Conservation (phyloP, 2,888 invertebrate genomes). For the Lissonota sp. region DNA sequence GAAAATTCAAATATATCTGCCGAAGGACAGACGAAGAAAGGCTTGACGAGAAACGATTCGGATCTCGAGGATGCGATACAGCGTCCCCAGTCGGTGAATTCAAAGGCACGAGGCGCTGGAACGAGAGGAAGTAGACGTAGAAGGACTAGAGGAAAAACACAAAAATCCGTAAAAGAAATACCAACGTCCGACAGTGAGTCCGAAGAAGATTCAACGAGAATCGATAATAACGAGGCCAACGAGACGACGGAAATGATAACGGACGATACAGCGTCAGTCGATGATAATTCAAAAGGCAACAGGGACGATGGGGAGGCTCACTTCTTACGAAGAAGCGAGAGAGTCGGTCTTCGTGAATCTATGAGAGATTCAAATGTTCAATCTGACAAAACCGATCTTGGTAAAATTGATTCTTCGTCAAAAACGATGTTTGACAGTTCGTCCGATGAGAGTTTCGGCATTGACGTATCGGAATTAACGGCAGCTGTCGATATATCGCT, state of each 20-base stretch:
- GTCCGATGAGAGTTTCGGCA: conserved; percentile 80
- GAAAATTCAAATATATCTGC: conserved; percentile 42
- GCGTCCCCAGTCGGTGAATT: conserved; percentile 21
- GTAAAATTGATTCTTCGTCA: conserved; percentile 73
- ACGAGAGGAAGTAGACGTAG: conserved; percentile 19
- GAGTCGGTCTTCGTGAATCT: conserved; percentile 70
- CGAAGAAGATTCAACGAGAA: conserved; percentile 69
- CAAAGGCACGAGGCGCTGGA: conserved; percentile 33
- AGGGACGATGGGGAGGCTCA: conserved; percentile 65
- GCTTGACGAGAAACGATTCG: conserved; percentile 53
- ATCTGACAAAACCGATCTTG: conserved; percentile 77
- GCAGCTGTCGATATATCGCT: conserved; percentile 78
- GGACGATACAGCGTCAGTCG: background rate
- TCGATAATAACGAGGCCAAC: conserved; percentile 54
- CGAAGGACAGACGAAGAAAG: conserved; percentile 49
- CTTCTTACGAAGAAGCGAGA: conserved; percentile 71
- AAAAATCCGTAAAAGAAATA: conserved; percentile 63
- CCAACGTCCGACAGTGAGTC: conserved; percentile 76
- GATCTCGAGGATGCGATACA: conserved; percentile 45
- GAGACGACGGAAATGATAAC: conserved; percentile 26
- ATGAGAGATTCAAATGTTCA: conserved; percentile 72
- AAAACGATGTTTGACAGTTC: conserved; percentile 78
- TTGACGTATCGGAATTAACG: conserved; percentile 77
- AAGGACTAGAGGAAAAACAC: conserved; percentile 28
- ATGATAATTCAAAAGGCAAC: conserved; percentile 45